Evolutionary conservation across 2,888 invertebrate genomes (phyloP), one percentile per base, ranked within the genome.

Genomic region (Oeneis ivallda): DNA sequence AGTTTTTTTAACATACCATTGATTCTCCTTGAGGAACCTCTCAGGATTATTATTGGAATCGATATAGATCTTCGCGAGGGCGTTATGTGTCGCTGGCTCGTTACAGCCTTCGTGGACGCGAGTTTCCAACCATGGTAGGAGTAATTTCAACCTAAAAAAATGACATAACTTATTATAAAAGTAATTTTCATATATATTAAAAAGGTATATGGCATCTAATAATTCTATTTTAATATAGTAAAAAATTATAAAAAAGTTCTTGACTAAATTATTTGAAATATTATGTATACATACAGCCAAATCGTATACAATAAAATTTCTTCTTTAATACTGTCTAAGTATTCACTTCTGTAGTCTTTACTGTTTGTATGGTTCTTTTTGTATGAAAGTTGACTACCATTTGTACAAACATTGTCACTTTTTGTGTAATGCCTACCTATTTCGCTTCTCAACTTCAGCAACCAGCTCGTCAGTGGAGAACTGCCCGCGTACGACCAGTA

Each of bases 1-100:
- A n/a, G 11, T 26, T 10, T 13, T n/a, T 19, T 2, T 52, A 26
- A 72, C 84, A 79, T 47, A 91, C 93, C 94, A 95, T 84, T 95
- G 95, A 79, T 95, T 95, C 81, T 95, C 95, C 78, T 95, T 97
- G 66, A 99, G 94, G 93, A 98, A 99, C 76, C 99, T 93, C 84
- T 99, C 99, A 0, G 99, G 98, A 86, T 99, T 99, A 84, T 99
- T 99, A 92, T 99, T 99, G 71, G 98, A 98, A 88, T 99, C 99
- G 77, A 99, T 99, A 93, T 99, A 99, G 78, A 99, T 99, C 89
- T 99, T 99, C 65, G 99, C 99, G 73, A 99, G 92, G 0, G 99
- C 99, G 88, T 99, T 99, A 89, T 99, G 99, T 0, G 99, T 99
- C 13, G 99, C 99, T 5, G 99, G 97, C 82, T 99, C 99, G 11